Evolutionary conservation across 1,140 invertebrate genomes (phyloP).

Genomic region (Caenorhabditis inopinata): DNA sequence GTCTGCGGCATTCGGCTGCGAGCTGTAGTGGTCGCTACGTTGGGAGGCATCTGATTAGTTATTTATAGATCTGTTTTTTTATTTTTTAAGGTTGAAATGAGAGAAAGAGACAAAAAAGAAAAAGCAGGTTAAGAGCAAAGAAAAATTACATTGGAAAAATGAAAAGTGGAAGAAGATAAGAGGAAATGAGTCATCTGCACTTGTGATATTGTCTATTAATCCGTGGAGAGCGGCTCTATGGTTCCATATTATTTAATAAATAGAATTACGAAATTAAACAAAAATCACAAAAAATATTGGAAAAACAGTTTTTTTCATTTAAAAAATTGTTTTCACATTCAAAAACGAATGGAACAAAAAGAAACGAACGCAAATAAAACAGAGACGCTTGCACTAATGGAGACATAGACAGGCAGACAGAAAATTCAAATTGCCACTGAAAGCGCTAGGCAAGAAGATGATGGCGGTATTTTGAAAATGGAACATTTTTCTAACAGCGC

Average conservation of each 20-base stretch:
- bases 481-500: too few species aligned
- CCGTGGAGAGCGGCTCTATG: too few species aligned
- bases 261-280: too few species aligned
- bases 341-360: neutral
- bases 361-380: neutral
- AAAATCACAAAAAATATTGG: too few species aligned
- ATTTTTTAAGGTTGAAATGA: neutral
- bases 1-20: neutral
- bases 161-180: neutral
- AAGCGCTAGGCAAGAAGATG: neutral
- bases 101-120: neutral
- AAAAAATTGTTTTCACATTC: too few species aligned
- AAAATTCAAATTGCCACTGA: slow-evolving; percentile 2
- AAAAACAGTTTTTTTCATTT: too few species aligned
- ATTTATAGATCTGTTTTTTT: neutral
- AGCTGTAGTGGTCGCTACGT: neutral
- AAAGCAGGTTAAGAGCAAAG: neutral
- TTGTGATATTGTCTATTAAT: neutral
- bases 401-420: neutral
- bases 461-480: neutral
- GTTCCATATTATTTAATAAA: too few species aligned
- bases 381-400: neutral
- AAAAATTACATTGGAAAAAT: neutral
- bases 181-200: neutral
- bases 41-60: neutral